Evolutionary conservation across 2,888 invertebrate species (phyloP).

Genomic region (Tetramorium bicarinatum): DNA sequence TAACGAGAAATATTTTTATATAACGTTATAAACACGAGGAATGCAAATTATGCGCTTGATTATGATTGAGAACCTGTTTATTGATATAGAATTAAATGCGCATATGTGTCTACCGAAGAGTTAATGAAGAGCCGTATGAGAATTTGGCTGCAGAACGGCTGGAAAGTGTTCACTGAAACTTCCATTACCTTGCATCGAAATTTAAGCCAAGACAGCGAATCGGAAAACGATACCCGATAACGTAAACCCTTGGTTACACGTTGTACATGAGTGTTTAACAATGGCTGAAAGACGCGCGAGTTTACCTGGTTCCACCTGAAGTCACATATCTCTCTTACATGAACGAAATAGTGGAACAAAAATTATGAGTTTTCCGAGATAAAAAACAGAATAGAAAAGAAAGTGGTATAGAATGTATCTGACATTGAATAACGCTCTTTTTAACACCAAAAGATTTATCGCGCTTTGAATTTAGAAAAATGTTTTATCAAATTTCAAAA

Average conservation of each 20-base stretch:
- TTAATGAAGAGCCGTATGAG: constrained; percentile 20
- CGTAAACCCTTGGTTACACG: constrained; percentile 75
- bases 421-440: not conserved
- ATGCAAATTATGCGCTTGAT: constrained; percentile 17
- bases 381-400: not conserved
- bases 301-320: constrained; percentile 55
- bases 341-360: not conserved
- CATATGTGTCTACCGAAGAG: not conserved
- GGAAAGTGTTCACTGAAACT: constrained; percentile 73
- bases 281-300: constrained; percentile 65
- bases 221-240: constrained; percentile 83
- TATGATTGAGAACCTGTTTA: constrained; percentile 8
- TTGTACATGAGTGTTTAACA: constrained; percentile 56
- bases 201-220: constrained; percentile 78
- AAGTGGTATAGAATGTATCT: not conserved
- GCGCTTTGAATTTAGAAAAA: not conserved
- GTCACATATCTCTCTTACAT: not conserved
- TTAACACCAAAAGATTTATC: not conserved
- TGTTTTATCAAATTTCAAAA: not conserved
- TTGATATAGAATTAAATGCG: not conserved
- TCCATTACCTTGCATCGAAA: constrained; percentile 79
- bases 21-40: not conserved
- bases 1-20: not conserved
- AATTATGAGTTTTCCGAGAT: not conserved
- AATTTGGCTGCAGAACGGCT: constrained; percentile 50